Percentiles rank a stretch among this genome's conserved stretches.
Conservation (phyloP, 2,113 vertebrate genomes). For the Monopterus albus region DNA sequence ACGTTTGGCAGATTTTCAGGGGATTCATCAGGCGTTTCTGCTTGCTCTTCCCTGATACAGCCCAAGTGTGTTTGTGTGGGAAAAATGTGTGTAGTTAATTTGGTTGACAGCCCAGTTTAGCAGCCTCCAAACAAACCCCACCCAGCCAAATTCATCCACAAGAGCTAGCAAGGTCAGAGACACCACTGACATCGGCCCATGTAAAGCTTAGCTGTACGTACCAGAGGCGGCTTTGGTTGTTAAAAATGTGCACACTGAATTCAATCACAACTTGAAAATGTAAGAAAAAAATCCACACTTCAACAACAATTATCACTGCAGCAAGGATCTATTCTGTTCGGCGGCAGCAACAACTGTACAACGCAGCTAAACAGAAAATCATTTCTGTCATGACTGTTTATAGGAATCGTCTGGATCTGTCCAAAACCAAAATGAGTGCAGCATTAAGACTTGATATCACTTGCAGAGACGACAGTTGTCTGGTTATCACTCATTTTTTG, state of each 20-base stretch:
- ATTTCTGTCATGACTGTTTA: no score
- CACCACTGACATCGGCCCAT: background rate
- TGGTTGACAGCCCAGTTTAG: constrained; percentile 48
- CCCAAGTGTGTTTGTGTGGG: constrained; percentile 22
- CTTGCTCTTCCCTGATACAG: constrained; percentile 26
- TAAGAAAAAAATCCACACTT: no score
- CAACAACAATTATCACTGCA: no score
- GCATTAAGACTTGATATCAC: no score
- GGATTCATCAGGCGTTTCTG: constrained; percentile 35
- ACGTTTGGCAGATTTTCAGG: constrained; percentile 51
- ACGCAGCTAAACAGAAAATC: no score
- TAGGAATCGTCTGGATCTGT: no score
- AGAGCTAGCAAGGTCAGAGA: constrained; percentile 43
- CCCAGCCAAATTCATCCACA: background rate
- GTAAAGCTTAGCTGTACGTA: constrained; percentile 24
- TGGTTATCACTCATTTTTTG: no score
- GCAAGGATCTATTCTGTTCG: no score
- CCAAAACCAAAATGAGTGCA: no score
- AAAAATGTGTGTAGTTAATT: constrained; percentile 30
- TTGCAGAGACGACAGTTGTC: no score
- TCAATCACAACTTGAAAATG: no score
- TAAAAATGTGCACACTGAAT: constrained; percentile 4
- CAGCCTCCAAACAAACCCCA: constrained; percentile 36
- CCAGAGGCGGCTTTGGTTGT: background rate
- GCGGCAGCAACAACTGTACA: no score